A percentile compares a stretch with the other conserved stretches of the same genome.
Evolutionary conservation across 2,888 invertebrate species (phyloP).

Genomic region (Melitaea athalia): DNA sequence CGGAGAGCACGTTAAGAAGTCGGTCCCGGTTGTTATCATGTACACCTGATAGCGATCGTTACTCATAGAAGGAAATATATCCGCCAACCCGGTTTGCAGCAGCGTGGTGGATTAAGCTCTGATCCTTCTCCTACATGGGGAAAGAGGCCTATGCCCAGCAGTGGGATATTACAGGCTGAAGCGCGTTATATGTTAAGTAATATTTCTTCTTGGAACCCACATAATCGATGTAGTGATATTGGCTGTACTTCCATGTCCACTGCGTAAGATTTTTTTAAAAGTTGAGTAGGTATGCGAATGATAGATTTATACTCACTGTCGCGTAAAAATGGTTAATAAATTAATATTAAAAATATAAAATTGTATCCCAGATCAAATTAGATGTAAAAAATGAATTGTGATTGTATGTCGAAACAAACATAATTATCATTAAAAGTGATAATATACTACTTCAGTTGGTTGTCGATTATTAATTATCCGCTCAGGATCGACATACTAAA

Average conservation of each 20-base stretch:
- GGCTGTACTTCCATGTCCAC: not conserved
- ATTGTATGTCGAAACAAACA: slow-evolving; percentile 65
- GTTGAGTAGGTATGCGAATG: slow-evolving; percentile 17
- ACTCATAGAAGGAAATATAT: too few relatives aligned
- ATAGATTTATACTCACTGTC: slow-evolving; percentile 22
- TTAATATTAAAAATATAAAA: not conserved
- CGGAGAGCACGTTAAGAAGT: too few relatives aligned
- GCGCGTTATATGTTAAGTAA: too few relatives aligned
- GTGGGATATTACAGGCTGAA: too few relatives aligned
- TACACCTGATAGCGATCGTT: too few relatives aligned
- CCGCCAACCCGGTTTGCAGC: too few relatives aligned
- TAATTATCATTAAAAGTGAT: slow-evolving; percentile 68
- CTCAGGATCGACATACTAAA: slow-evolving; percentile 10
- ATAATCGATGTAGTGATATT: not conserved
- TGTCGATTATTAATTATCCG: slow-evolving; percentile 40
- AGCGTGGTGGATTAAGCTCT: too few relatives aligned
- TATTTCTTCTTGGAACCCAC: not conserved
- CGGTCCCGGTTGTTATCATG: too few relatives aligned
- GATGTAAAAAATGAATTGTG: slow-evolving; percentile 49
- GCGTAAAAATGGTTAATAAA: slow-evolving; percentile 7
- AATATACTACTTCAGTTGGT: slow-evolving; percentile 54
- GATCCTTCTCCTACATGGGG: too few relatives aligned
- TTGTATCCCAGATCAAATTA: slow-evolving; percentile 19
- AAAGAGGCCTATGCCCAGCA: too few relatives aligned
- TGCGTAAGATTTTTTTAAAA: not conserved